Conservation (phyloP, 2,113 vertebrate genomes). For the Nicator chloris region DNA sequence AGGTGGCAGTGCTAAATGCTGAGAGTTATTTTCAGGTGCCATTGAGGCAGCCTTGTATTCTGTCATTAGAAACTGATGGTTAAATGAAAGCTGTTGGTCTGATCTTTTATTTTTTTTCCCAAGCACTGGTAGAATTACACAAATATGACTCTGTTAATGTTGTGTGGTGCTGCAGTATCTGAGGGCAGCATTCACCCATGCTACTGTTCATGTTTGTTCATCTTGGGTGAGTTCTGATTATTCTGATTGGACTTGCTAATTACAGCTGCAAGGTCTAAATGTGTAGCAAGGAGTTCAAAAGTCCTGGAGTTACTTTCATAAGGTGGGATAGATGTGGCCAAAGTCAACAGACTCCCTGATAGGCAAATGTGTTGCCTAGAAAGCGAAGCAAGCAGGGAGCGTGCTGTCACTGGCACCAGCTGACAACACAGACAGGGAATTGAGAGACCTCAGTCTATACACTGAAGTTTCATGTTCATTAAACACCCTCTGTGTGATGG, state of each 20-base stretch:
- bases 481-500: not conserved
- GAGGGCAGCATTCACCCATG: not conserved
- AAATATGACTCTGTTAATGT: not conserved
- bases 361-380: not conserved
- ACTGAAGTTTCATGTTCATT: not conserved
- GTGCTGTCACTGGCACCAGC: not conserved
- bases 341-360: not conserved
- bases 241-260: not conserved
- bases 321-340: not conserved
- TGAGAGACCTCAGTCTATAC: not conserved
- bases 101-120: not conserved
- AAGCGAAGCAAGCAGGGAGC: not conserved
- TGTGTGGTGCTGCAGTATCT: not conserved
- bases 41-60: not conserved
- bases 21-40: not conserved
- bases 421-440: not conserved
- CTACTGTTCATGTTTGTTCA: not conserved
- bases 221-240: not conserved
- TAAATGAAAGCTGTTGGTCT: not conserved
- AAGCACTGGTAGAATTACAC: not conserved
- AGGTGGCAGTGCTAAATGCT: not conserved
- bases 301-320: not conserved
- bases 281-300: not conserved
- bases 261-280: not conserved
- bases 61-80: not conserved